Percentiles rank a stretch among this genome's conserved stretches.
Conservation (phyloP, 2,888 invertebrate species). For the Leucoma salicis region DNA sequence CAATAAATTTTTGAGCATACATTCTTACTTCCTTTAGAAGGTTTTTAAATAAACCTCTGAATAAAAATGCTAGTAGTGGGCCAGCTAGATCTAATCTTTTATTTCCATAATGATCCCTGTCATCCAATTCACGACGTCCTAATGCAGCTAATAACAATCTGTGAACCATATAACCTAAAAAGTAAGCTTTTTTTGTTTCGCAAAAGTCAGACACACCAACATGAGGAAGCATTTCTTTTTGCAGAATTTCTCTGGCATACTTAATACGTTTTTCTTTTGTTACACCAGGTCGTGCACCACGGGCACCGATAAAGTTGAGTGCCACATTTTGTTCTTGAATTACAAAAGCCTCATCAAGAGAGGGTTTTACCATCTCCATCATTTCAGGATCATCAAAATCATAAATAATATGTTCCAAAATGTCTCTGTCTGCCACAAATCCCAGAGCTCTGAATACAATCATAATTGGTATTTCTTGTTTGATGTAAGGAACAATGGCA, state of each 20-base stretch:
- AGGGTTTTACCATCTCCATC: conserved; percentile 99
- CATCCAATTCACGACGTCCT: conserved; percentile 98
- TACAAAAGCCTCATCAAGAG: conserved; percentile 99
- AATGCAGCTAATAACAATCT: conserved; percentile 95
- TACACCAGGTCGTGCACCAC: conserved; percentile 98
- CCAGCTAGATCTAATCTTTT: conserved; percentile 99
- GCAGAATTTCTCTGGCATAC: conserved; percentile 99
- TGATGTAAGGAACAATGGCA: conserved; percentile 98
- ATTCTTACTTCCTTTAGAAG: conserved; percentile 98
- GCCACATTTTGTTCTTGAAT: conserved; percentile 99
- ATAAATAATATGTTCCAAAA: conserved; percentile 99
- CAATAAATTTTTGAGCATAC: conserved; percentile 99
- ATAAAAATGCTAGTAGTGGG: conserved; percentile 97
- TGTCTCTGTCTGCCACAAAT: conserved; percentile 99
- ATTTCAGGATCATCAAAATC: conserved; percentile 99
- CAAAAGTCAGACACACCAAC: conserved; percentile 99
- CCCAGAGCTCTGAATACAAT: conserved; percentile 99
- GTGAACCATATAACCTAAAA: conserved; percentile 99
- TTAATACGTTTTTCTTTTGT: conserved; percentile 99
- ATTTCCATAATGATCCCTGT: conserved; percentile 99
- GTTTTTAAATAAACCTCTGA: conserved; percentile 97
- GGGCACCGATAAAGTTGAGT: conserved; percentile 98
- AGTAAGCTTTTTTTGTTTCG: conserved; percentile 99
- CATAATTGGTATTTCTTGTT: conserved; percentile 99
- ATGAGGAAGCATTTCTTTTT: conserved; percentile 99